Evolutionary conservation across 2,797 vertebrate genomes (phyloP), one percentile per base, ranked within the genome.

Genomic region (Megaceryle alcyon): DNA sequence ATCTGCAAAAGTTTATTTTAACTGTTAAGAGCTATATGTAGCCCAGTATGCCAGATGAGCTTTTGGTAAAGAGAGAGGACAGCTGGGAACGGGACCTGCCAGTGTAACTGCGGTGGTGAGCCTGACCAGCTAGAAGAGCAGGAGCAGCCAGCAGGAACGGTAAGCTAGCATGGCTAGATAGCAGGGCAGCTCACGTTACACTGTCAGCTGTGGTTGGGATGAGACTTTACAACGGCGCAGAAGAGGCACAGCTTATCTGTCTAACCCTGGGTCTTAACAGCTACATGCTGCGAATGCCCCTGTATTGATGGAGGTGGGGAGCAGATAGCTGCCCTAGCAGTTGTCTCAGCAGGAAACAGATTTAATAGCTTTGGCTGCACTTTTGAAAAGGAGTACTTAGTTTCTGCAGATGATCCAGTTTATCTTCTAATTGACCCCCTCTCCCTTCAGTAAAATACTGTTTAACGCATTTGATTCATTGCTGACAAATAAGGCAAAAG

Each of bases 311-410:
- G 85, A 81, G 73, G 49, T 69, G 17, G 54, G 70, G 49, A 94
- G 86, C 43, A 78, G 85, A 69, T 57, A 95, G 85, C 93, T 90
- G 82, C 43, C 82, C 70, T 82, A 48, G 80, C 86, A 82, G 66
- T 84, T 86, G 77, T 71, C 83, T 94, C 90, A 82, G 83, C 43
- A 65, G 81, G 77, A 84, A 79, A 84, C 19, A 72, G 75, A 76
- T 70, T 93, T 79, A 76, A 82, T 57, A 95, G 90, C 80, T 94
- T 90, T 90, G 77, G 63, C 86, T 92, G 81, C 66, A 53, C 48
- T 93, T 96, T n/a, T 53, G 35, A 92, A 77, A 88, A 70, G 1
- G 9, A 90, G 8, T 46, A 66, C 46, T 82, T 66, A 12, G 78
- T 80, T 95, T 77, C 77, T 92, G 86, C 89, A 85, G 88, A 86